Percentiles rank a stretch among this genome's conserved stretches.
These are phyloP conservation scores for Pseudopleuronectes americanus DNA, from an alignment of 2,797 vertebrate species.

Conservation along the genomic window DNA sequence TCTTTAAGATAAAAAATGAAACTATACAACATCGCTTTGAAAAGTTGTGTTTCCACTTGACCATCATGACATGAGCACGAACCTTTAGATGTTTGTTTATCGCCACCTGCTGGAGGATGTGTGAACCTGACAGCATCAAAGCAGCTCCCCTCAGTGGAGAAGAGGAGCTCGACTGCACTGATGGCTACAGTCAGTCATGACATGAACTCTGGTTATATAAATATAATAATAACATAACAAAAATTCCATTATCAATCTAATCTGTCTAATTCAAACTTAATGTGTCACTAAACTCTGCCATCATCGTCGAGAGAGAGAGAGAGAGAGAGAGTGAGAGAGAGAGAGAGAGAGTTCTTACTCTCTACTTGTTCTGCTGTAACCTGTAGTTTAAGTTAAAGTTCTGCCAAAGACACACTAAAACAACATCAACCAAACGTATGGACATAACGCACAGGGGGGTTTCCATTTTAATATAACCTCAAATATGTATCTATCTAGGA, in stretches of 20 bases:
- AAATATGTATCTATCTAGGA: no score
- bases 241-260: no score
- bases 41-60: not conserved
- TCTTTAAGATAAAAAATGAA: no score
- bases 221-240: no score
- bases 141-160: conserved; percentile 43
- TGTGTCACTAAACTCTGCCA: not conserved
- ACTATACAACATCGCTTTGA: not conserved
- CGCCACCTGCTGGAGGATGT: conserved; percentile 69
- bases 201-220: no score
- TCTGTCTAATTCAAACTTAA: not conserved
- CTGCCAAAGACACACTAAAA: not conserved
- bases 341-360: not conserved
- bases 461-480: no score
- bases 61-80: not conserved
- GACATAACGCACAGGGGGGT: no score
- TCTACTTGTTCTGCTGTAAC: not conserved
- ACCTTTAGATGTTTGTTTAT: conserved; percentile 20
- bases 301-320: no score
- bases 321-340: no score
- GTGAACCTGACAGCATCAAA: conserved; percentile 23
- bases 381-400: not conserved
- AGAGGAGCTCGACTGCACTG: not conserved
- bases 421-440: not conserved
- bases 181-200: no score